These are phyloP conservation scores for Phaedon cochleariae DNA, from an alignment of 2,888 invertebrate species.

Conservation along the genomic window DNA sequence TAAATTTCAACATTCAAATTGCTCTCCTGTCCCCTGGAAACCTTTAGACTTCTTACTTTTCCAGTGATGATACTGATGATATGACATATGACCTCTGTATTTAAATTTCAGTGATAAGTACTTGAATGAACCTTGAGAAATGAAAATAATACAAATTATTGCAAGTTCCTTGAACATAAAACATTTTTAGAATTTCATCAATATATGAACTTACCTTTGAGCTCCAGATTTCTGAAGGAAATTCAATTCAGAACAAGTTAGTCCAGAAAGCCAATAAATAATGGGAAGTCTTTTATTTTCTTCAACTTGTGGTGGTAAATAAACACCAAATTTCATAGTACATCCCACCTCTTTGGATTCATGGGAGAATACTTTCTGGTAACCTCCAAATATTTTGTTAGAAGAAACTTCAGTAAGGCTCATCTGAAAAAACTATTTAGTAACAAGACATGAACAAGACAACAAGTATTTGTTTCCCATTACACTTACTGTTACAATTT, in stretches of 20 bases:
- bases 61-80: too few relatives aligned
- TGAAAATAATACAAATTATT: too few relatives aligned
- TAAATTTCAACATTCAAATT: too few relatives aligned
- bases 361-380: constrained; percentile 86
- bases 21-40: too few relatives aligned
- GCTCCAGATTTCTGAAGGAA: constrained; percentile 96
- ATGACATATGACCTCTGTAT: too few relatives aligned
- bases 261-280: constrained; percentile 90
- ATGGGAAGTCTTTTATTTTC: constrained; percentile 76
- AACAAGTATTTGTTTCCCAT: too few relatives aligned
- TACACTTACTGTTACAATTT: too few relatives aligned
- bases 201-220: constrained; percentile 68
- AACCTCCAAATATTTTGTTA: constrained; percentile 82
- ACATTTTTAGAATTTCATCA: too few relatives aligned
- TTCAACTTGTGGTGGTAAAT: constrained; percentile 81
- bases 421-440: constrained; percentile 44
- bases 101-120: not conserved
- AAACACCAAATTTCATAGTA: constrained; percentile 93
- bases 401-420: constrained; percentile 70
- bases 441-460: too few relatives aligned
- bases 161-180: too few relatives aligned
- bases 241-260: constrained; percentile 95
- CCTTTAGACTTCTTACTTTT: too few relatives aligned
- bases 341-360: constrained; percentile 82
- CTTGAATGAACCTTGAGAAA: too few relatives aligned